A percentile compares a stretch with the other conserved stretches of the same genome.
Evolutionary conservation across 2,113 vertebrate genomes (phyloP).

Genomic region (Tenrec ecaudatus): DNA sequence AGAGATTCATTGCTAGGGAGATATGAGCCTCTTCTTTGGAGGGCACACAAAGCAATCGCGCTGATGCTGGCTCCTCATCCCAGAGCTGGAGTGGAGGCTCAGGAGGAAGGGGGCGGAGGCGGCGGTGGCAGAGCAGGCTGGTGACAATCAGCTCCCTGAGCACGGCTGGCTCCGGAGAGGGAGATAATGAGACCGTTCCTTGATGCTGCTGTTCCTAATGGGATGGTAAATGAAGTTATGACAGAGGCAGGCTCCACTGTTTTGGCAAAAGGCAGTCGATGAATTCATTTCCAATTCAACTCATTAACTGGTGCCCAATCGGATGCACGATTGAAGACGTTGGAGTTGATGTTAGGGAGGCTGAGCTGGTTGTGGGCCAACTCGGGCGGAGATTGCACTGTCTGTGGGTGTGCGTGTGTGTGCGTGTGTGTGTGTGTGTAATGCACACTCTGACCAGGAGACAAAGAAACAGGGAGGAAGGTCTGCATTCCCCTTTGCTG

Average conservation of each 20-base stretch:
- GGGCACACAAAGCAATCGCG: neutral
- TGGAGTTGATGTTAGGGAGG: neutral
- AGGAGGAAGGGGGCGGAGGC: neutral
- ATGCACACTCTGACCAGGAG: too few species aligned
- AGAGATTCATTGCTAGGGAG: neutral
- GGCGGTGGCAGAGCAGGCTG: too few species aligned
- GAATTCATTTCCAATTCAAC: neutral
- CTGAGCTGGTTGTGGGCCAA: neutral
- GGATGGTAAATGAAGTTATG: neutral
- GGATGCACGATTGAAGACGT: rapidly evolving
- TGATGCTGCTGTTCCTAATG: rapidly evolving
- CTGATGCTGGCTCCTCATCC: neutral
- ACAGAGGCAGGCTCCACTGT: neutral
- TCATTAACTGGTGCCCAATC: neutral
- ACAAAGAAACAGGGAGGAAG: neutral
- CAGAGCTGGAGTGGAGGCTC: neutral
- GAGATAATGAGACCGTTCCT: neutral
- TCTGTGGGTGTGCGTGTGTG: too few species aligned
- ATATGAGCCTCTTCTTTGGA: neutral
- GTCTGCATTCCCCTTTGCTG: neutral
- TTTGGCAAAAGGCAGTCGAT: neutral
- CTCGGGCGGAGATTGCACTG: neutral
- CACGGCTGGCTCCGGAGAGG: rapidly evolving
- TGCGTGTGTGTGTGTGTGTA: too few species aligned
- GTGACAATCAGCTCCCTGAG: neutral